Conservation (phyloP, 2,797 vertebrate species). For the Hippoglossus hippoglossus region DNA sequence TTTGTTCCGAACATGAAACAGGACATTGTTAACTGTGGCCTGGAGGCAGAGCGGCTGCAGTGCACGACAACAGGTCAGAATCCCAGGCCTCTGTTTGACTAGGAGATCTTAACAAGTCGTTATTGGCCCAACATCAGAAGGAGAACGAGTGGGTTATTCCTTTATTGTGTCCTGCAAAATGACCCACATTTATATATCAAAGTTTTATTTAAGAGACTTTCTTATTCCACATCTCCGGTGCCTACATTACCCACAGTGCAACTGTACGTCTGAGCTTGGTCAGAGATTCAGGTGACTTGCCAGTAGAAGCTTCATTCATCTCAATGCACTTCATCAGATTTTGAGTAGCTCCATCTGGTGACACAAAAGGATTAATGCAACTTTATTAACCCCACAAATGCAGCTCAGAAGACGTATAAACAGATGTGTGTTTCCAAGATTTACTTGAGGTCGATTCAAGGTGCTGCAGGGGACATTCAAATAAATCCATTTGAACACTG, state of each 20-base stretch:
- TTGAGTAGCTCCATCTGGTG: background rate
- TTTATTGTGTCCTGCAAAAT: background rate
- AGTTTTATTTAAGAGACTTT: too few species aligned
- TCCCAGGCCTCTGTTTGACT: constrained; percentile 15
- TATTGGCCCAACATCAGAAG: background rate
- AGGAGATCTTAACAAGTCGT: background rate
- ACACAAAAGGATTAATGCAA: background rate
- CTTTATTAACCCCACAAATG: background rate
- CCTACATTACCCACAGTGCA: constrained; percentile 12
- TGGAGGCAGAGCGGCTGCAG: constrained; percentile 51
- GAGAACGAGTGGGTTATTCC: too few species aligned
- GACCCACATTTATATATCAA: too few species aligned
- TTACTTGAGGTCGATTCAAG: too few species aligned
- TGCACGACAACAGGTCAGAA: constrained; percentile 45
- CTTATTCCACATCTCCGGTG: too few species aligned
- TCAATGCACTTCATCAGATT: background rate
- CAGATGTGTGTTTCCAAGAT: too few species aligned
- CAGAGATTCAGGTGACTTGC: background rate
- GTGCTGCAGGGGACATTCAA: too few species aligned
- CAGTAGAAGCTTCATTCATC: background rate
- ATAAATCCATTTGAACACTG: too few species aligned
- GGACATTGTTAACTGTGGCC: constrained; percentile 69
- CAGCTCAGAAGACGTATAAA: background rate
- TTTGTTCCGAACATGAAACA: constrained; percentile 77
- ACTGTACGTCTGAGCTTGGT: background rate